Conservation (phyloP, 2,113 vertebrate genomes). For the Anguilla rostrata region DNA sequence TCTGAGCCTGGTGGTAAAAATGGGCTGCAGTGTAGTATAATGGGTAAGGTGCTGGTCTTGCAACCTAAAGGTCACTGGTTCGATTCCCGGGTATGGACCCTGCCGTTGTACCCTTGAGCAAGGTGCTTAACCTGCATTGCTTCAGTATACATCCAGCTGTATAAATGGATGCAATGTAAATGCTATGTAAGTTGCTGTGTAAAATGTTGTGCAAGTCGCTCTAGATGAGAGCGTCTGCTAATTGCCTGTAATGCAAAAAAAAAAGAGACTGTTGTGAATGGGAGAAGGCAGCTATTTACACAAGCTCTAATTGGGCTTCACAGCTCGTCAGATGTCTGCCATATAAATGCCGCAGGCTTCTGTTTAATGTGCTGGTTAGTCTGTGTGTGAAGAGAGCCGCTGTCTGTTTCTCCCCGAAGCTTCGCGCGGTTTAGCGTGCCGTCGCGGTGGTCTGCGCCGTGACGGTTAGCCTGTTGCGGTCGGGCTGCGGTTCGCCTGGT, state of each 20-base stretch:
- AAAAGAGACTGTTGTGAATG: neutral
- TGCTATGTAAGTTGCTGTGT: no score
- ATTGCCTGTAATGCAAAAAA: no score
- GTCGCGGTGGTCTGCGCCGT: neutral
- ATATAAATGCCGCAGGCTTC: neutral
- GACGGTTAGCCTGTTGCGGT: neutral
- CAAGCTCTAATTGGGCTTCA: neutral
- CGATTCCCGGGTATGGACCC: no score
- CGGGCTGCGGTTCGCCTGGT: neutral
- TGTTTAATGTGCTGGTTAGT: neutral
- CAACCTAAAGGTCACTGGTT: no score
- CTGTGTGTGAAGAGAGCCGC: neutral
- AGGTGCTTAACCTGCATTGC: no score
- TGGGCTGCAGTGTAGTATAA: no score
- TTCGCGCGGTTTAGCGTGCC: neutral
- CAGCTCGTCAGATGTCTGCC: neutral
- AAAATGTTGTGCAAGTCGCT: no score
- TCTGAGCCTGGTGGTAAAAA: neutral
- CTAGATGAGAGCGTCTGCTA: no score
- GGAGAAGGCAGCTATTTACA: neutral
- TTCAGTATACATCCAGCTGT: no score
- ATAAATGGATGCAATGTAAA: no score
- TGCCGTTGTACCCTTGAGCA: no score
- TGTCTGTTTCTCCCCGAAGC: neutral
- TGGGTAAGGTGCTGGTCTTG: no score